Evolutionary conservation across 2,113 vertebrate genomes (phyloP), one percentile per base, ranked within the genome.

Genomic region (Oryzias melastigma): DNA sequence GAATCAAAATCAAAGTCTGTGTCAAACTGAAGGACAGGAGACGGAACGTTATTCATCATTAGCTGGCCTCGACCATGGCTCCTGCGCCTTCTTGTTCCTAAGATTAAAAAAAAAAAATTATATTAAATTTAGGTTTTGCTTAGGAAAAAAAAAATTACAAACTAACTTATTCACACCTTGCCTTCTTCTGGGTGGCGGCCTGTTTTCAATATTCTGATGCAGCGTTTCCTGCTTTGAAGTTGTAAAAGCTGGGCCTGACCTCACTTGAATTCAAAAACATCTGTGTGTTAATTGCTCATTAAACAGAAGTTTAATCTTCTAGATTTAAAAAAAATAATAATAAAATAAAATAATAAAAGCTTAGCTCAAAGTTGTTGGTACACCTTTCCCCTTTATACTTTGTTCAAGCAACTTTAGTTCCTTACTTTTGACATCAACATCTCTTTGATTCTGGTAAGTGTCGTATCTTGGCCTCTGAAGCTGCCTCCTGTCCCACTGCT

Each of bases 1-100:
- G 89, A 96, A 90, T 96, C 96, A 85, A 99, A 99, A 80, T 99
- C 97, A 85, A 99, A 99, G 88, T 99, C 97, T 0, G 95, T 92
- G 82, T 99, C 96, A 86, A 99, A 99, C 85, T 94, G 96, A 47
- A 99, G 94, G 2, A 91, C 91, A 19, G 82, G 94, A 40, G 94
- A 92, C 62, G 94, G 95, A 58, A 84, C 78, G 14, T 73, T 83
- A 17, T 90, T 59, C 17, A 93, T 93, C 46, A 94, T 92, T 78
- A 91, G 94, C 59, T 95, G 95, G 42, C 95, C 97, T 81, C 93
- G 89, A 61, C 93, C 93, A 24, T 92, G 93, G 80, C 93, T 95
- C 73, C 94, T 90, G 59, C 93, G 92, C 64, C 95, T 86, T 59
- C 95, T 91, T 65, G 93, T 87, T 53, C 94, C 96, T 98, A 69